phyloP scores from a whole-genome alignment of 2,797 vertebrate genomes.

The Siniperca undulata region DNA sequence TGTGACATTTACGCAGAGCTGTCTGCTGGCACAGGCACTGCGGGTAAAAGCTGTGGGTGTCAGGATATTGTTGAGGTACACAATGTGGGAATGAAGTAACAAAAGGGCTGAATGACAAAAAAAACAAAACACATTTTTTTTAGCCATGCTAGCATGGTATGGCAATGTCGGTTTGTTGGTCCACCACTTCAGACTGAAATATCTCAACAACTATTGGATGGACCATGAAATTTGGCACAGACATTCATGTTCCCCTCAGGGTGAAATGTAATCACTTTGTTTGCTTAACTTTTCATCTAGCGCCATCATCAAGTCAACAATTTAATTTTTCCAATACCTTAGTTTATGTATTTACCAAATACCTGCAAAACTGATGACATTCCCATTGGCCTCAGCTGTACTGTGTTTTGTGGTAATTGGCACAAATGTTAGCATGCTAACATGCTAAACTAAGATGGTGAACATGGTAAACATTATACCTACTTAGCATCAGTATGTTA shows the following conservation, averaged over 20 bases:
- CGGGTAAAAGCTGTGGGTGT: background rate
- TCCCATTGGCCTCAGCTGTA: background rate
- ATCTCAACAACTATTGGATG: background rate
- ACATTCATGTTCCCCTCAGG: too few species aligned
- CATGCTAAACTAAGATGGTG: background rate
- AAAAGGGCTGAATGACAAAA: background rate
- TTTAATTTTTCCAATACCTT: background rate
- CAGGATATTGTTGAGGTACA: conserved; percentile 4
- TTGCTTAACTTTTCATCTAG: background rate
- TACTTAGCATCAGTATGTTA: background rate
- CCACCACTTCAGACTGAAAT: background rate
- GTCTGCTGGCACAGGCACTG: conserved; percentile 12
- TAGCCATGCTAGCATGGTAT: too few species aligned
- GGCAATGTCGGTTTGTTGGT: background rate
- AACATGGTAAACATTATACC: conserved; percentile 2
- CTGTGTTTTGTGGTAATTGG: background rate
- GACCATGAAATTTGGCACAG: background rate
- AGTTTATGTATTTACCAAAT: background rate
- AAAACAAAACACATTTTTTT: background rate
- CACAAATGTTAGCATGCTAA: background rate
- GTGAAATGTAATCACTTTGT: background rate
- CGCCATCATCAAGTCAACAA: background rate
- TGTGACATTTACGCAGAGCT: conserved; percentile 37
- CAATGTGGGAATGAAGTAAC: background rate
- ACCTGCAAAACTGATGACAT: background rate